Evolutionary conservation across 1,140 invertebrate genomes (phyloP).

Genomic region (Drosophila funebris): DNA sequence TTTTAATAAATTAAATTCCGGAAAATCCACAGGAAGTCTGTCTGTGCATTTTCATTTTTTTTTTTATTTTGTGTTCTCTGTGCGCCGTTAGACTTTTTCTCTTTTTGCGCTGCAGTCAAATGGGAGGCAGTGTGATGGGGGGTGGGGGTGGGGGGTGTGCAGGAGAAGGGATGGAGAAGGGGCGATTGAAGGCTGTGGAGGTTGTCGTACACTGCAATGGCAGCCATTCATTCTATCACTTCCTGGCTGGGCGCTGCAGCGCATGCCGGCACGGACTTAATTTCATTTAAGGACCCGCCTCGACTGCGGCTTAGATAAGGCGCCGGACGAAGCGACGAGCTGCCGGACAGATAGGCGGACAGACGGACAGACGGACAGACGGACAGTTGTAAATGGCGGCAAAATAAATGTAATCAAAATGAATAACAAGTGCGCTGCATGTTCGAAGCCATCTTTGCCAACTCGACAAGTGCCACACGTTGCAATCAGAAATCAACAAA

Average conservation of each 20-base stretch:
- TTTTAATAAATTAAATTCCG: constrained; percentile 82
- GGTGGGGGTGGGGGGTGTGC: no score
- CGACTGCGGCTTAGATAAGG: constrained; percentile 8
- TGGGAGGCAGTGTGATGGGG: background rate
- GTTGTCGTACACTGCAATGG: constrained; percentile 17
- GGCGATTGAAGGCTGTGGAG: no score
- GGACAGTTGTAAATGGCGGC: constrained; percentile 9
- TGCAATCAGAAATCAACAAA: constrained; percentile 27
- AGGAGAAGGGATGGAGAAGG: background rate
- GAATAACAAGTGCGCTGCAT: constrained; percentile 11
- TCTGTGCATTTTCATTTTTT: constrained; percentile 59
- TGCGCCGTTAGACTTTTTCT: background rate
- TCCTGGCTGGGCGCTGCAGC: constrained; percentile 58
- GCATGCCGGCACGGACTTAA: constrained; percentile 78
- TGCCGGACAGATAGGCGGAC: background rate
- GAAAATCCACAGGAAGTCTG: constrained; percentile 82
- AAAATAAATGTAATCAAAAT: constrained; percentile 65
- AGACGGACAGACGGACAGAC: background rate
- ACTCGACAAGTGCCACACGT: constrained; percentile 13
- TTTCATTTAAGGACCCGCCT: constrained; percentile 68
- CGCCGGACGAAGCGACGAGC: background rate
- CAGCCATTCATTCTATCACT: constrained; percentile 78
- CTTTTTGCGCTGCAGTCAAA: constrained; percentile 13
- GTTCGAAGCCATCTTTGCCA: background rate
- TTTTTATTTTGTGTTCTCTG: background rate